Evolutionary conservation across 2,113 vertebrate species (phyloP), one percentile per base, ranked within the genome.

Genomic region (Neoarius graeffei): DNA sequence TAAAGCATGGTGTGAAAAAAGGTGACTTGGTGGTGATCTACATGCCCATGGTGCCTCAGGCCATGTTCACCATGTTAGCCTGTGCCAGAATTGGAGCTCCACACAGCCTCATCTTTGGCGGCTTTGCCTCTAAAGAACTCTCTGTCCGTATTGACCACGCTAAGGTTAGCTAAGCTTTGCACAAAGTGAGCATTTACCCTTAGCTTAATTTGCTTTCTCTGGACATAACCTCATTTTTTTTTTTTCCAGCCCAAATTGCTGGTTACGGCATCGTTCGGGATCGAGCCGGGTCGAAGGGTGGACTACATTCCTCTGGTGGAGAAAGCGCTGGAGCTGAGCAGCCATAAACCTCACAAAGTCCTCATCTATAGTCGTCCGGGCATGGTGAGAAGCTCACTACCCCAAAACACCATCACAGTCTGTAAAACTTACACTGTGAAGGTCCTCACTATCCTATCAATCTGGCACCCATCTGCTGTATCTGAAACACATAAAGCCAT

Each of bases 1-100:
- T 95, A 89, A 97, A 94, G 85, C 92, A 97, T 15, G 97, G 97
- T 2, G 95, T 99, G 57, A 93, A 90, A 88, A 97, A 95, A 87
- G 97, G 97, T 25, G 98, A 99, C 87, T 94, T 97, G 60, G 97
- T 99, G 57, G 96, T 99, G 81, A 99, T 99, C 93, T 99, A 99
- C 92, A 99, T 99, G 98, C 98, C 98, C 73, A 99, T 99, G 98
- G 97, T 99, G 84, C 98, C 98, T 0, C 96, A 99, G 93, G 97
- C 98, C 3, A 96, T 99, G 92, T 96, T 97, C 81, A 94, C 96
- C 86, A 99, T 99, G 98, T 90, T 99, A 92, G 97, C 98, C 1
- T 99, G 98, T 86, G 97, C 98, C 0, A 95, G 98, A 89, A 95
- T 99, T 83, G 98, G 98, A 83, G 98, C 98, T 52, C 96, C 97